phyloP scores from a whole-genome alignment of 2,888 invertebrate genomes.

The Pinctada fucata region DNA sequence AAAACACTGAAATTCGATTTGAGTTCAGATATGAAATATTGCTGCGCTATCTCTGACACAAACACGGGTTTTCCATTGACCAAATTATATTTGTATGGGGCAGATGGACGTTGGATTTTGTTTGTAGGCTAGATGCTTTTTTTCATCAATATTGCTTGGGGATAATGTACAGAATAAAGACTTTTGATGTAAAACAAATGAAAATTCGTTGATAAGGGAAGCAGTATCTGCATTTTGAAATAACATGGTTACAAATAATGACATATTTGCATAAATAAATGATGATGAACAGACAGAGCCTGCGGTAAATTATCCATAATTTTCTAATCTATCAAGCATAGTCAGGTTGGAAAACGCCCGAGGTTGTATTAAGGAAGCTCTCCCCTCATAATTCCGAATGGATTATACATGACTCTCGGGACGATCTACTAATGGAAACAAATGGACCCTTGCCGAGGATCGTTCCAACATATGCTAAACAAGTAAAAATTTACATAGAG shows the following conservation, averaged over 20 bases:
- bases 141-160: constrained; percentile 10
- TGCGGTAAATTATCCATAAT: constrained; percentile 30
- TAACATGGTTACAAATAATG: constrained; percentile 32
- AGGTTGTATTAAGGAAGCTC: constrained; percentile 29
- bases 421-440: constrained; percentile 37
- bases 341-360: constrained; percentile 23
- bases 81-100: not conserved
- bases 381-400: constrained; percentile 24
- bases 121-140: not conserved
- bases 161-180: constrained; percentile 28
- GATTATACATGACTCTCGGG: constrained; percentile 34
- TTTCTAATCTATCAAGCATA: constrained; percentile 23
- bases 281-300: constrained; percentile 31
- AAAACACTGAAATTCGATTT: not conserved
- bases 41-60: not conserved
- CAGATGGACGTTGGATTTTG: not conserved
- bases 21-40: not conserved
- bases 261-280: constrained; percentile 40
- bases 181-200: constrained; percentile 33
- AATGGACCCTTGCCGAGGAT: constrained; percentile 25
- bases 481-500: constrained; percentile 33
- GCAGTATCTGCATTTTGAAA: constrained; percentile 29
- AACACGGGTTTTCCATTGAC: not conserved
- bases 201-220: constrained; percentile 31
- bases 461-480: constrained; percentile 36